Evolutionary conservation across 2,113 vertebrate genomes (phyloP), one percentile per base, ranked within the genome.

Genomic region (Microcebus lehilahytsara): DNA sequence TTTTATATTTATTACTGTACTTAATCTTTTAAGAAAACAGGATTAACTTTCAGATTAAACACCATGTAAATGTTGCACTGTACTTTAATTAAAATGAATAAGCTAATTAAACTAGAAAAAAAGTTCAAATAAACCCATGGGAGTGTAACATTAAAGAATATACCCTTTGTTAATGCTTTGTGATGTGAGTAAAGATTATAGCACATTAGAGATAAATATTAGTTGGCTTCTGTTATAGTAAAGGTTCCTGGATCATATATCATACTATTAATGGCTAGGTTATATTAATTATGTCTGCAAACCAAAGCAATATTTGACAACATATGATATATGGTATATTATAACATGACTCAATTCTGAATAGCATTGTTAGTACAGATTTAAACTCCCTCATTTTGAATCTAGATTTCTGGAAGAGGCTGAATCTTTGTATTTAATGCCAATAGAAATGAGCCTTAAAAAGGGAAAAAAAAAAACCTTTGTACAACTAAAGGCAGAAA

Each of bases 21-120:
- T 98, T 98, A 97, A 98, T 98, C 96, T 98, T 97, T 96, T 97
- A 97, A 98, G 96, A 97, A 97, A 97, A 97, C 84, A 97, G 94
- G 95, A 97, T 98, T 97, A 97, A 95, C 90, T 98, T 98, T 93
- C 96, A 98, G 96, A 97, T 97, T 97, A 96, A 98, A 98, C 93
- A 97, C 92, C 96, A 97, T 97, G 95, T 97, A 98, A 97, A 97
- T 97, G 93, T 97, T 95, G 97, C 10, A 83, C 91, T 97, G 77
- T 89, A 95, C 27, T 84, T 96, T 97, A 97, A 97, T 90, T 96
- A 97, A 98, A 98, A 98, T 96, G 96, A 56, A 97, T 89, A 96
- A 89, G 94, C 94, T 97, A 98, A 96, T 98, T 98, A 96, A 79
- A 96, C 53, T 80, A 85, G 93, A 96, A 97, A 77, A 96, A 97